Conservation (phyloP, 2,888 invertebrate species). For the Prenolepis imparis region DNA sequence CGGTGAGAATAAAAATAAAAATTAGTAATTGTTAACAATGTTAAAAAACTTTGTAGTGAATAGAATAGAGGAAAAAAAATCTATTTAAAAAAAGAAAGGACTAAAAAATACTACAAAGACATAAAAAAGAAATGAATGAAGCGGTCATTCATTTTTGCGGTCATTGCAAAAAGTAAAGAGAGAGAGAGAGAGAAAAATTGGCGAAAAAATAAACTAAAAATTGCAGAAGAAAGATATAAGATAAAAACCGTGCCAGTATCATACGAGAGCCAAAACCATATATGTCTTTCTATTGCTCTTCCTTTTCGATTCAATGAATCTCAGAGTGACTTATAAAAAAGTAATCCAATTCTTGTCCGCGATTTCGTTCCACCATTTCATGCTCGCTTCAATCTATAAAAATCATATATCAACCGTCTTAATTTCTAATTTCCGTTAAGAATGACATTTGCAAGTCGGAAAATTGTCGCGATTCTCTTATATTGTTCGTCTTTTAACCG, state of each 20-base stretch:
- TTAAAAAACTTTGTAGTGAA: neutral
- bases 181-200: slow-evolving; percentile 42
- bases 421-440: slow-evolving; percentile 31
- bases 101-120: slow-evolving; percentile 14
- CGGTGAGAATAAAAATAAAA: neutral
- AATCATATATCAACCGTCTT: neutral
- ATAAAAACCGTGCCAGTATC: slow-evolving; percentile 60
- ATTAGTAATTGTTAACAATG: slow-evolving; percentile 44
- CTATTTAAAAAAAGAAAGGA: slow-evolving; percentile 27
- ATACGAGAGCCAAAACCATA: slow-evolving; percentile 54
- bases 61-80: neutral
- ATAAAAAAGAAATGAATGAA: slow-evolving; percentile 45
- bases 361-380: neutral
- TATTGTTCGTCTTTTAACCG: neutral
- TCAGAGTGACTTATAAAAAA: slow-evolving; percentile 76
- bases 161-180: slow-evolving; percentile 27
- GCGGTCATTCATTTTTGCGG: slow-evolving; percentile 22
- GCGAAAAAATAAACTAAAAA: slow-evolving; percentile 33
- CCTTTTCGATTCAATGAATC: slow-evolving; percentile 77
- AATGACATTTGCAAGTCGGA: slow-evolving; percentile 49
- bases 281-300: slow-evolving; percentile 6
- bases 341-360: slow-evolving; percentile 41
- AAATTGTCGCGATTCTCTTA: slow-evolving; percentile 16
- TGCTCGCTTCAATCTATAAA: neutral
- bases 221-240: slow-evolving; percentile 43